Base-by-base conservation (phyloP, 1,140 invertebrate species). In the Batillaria attramentaria region DNA sequence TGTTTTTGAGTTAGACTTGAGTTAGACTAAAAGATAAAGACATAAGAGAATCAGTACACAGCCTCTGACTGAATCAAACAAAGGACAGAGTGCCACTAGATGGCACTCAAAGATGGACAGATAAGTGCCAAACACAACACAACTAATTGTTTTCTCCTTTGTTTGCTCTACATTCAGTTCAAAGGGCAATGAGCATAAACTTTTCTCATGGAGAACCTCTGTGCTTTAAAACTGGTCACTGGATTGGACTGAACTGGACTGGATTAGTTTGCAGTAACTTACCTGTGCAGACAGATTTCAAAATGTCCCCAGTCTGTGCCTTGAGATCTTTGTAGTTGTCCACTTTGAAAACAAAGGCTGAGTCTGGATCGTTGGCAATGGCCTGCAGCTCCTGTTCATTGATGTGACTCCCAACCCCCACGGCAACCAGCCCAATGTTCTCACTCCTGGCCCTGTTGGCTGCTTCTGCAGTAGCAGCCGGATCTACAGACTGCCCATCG, bases 321-420 rank as follows among this genome's bases (percentile, higher is more conserved):
- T 84, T 54, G 16, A 87, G 81, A 62, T 86, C 80, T 50, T 83
- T 82, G 69, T 82, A 86, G 76, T 81, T 81, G 28, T 37, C 60
- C 20, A 86, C 84, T 1, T 75, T 81, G 75, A 87, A 83, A 6
- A 86, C 84, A 57, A 87, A 82, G 0, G 72, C 54, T n/a, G 42
- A 77, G 37, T 84, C 84, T 2, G 86, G 86, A 60, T 87, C 79
- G 39, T 83, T 82, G 16, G 85, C 87, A 66, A 88, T 87, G 73
- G 76, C 62, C 20, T 84, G 68, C 20, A 88, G 78, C 65, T 88
- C 87, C 54, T 78, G 77, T 13, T 70, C 33, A 50, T 82, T 77
- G 3, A 87, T 77, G 10, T 83, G 83, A 28, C 10, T 72, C n/a
- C 87, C 87, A 72, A 89, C 83, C 60, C 88, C 88, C 20, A 89